Evolutionary conservation across 1,140 invertebrate genomes (phyloP).

Genomic region (Drosophila arawakana): DNA sequence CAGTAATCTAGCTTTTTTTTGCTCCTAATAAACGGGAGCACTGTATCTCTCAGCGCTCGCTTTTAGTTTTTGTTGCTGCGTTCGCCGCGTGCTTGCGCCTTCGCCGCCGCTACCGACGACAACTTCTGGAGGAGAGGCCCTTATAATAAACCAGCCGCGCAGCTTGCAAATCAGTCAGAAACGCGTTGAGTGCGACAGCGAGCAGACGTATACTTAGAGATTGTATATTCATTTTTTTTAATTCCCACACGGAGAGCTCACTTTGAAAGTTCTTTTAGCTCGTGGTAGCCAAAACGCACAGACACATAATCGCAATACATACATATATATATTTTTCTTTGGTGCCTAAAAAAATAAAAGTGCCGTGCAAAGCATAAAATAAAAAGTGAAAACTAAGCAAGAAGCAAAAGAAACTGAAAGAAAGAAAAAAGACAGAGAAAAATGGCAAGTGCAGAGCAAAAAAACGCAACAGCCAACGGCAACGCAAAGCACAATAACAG

Average conservation of each 20-base stretch:
- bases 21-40: too few species aligned
- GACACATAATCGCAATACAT: conserved; percentile 20
- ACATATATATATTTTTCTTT: conserved; percentile 65
- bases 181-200: conserved; percentile 47
- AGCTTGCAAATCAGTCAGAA: conserved; percentile 66
- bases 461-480: conserved; percentile 66
- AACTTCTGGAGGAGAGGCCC: conserved; percentile 41
- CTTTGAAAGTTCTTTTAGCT: conserved; percentile 41
- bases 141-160: conserved; percentile 70
- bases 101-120: background rate
- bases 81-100: conserved; percentile 20
- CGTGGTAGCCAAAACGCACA: conserved; percentile 23
- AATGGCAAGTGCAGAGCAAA: conserved; percentile 76
- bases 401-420: conserved; percentile 29
- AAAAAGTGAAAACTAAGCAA: conserved; percentile 61
- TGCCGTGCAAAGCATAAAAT: conserved; percentile 61
- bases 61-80: conserved; percentile 12
- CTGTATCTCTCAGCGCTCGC: background rate
- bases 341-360: conserved; percentile 57
- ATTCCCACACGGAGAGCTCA: background rate
- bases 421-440: conserved; percentile 46
- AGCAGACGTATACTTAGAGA: conserved; percentile 50
- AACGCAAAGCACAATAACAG: conserved; percentile 35
- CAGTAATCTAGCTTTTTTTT: too few species aligned
- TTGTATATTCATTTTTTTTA: conserved; percentile 9